Conservation (phyloP, 2,113 vertebrate genomes). For the Tachysurus fulvidraco region DNA sequence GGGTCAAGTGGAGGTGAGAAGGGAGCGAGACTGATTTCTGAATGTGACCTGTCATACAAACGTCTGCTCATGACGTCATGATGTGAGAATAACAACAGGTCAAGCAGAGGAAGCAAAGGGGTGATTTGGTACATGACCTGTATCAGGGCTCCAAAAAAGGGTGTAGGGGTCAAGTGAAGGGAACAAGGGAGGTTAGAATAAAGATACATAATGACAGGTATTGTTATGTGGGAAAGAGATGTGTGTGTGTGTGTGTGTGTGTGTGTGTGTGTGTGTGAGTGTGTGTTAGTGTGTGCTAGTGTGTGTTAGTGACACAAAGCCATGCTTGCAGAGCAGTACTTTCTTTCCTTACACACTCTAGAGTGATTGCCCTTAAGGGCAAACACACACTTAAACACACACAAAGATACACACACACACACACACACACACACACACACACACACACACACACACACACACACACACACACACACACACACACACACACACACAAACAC, state of each 20-base stretch:
- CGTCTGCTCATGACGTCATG: neutral
- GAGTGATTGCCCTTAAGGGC: neutral
- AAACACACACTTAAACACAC: neutral
- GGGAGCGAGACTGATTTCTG: neutral
- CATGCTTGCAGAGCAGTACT: neutral
- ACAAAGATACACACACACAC: neutral
- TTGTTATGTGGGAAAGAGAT: neutral
- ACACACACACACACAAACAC: no score
- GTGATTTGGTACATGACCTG: neutral
- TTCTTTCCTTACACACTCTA: neutral
- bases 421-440: conserved; percentile 8
- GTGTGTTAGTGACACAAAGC: no score
- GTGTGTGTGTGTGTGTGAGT: neutral
- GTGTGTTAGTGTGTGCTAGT: no score
- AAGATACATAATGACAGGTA: neutral
- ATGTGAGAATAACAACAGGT: neutral
- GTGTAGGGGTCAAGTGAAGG: conserved; percentile 1
- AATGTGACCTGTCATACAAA: neutral
- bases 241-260: neutral
- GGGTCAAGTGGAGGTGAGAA: neutral
- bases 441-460: conserved; percentile 10
- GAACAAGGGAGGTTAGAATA: neutral
- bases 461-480: conserved; percentile 13
- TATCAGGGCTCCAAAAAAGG: neutral
- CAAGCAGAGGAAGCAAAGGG: neutral